phyloP scores from a whole-genome alignment of 2,113 vertebrate genomes.

The Tachysurus fulvidraco region DNA sequence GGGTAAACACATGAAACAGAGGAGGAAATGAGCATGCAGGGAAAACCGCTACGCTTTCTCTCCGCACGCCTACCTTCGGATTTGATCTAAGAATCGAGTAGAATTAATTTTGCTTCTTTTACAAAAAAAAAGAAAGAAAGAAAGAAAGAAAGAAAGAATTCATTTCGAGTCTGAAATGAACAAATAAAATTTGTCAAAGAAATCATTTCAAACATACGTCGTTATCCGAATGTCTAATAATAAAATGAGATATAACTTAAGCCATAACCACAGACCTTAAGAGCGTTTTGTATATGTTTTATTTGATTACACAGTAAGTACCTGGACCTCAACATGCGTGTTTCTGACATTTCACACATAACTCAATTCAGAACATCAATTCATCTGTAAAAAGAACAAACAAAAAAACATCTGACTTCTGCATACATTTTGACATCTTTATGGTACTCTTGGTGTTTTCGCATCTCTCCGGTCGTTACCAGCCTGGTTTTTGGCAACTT shows the following conservation, averaged over 20 bases:
- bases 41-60: background rate
- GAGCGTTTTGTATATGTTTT: background rate
- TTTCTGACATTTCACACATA: background rate
- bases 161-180: background rate
- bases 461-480: background rate
- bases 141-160: background rate
- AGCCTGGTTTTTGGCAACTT: background rate
- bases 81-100: background rate
- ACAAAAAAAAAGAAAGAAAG: background rate
- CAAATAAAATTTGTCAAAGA: background rate
- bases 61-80: background rate
- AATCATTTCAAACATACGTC: background rate
- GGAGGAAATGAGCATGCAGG: constrained; percentile 27
- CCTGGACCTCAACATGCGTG: too few species aligned
- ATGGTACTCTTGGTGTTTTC: background rate
- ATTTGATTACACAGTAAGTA: background rate
- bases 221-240: background rate
- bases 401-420: background rate
- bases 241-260: background rate
- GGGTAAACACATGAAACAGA: constrained; percentile 10
- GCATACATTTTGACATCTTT: background rate
- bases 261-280: background rate
- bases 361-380: background rate
- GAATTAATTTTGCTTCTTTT: background rate
- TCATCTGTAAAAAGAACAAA: background rate